Evolutionary conservation across 2,888 invertebrate species (phyloP), one percentile per base, ranked within the genome.

Genomic region (Leptopilina drosophilae): DNA sequence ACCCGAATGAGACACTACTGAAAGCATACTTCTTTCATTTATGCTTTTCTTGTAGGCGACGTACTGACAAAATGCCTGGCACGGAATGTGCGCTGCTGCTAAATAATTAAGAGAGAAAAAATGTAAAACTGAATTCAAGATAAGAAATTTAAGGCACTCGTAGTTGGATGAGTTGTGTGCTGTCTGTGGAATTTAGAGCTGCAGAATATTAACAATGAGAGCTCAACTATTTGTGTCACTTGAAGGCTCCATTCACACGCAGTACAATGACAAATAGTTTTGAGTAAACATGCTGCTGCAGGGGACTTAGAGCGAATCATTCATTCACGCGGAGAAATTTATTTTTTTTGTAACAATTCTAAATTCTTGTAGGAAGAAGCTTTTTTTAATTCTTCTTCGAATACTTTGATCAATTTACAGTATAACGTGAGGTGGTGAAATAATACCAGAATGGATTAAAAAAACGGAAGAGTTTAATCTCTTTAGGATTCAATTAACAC

Each of bases 221-320:
- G 77, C 77, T 64, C 79, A 79, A 79, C 80, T 82, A 82, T 82
- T 84, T 82, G 81, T 78, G 84, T 46, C 8, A 84, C 81, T 84
- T 78, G 75, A 56, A 75, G 66, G 77, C 64, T 76, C 64, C 66
- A 75, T 64, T 79, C 66, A 77, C 40, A 73, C 46, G 12, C 79
- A 69, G 80, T 83, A 86, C 84, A 85, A 84, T 84, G 84, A 85
- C 84, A 85, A 84, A 87, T 83, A 82, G 83, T 78, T 67, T 80
- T 82, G 82, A 84, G 84, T 84, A 84, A 85, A 84, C 9, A 46
- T 86, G 76, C 79, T 79, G 81, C 69, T 33, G 5, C 3, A 33
- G 2, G 0, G 33, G 33, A 33, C 20, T 20, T 20, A 20, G 20
- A 20, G 20, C 20, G 20, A 20, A 20, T 20, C 33, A 33, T 33